A percentile compares a stretch with the other conserved stretches of the same genome.
phyloP scores from a whole-genome alignment of 2,797 vertebrate species.

The Nyctalus aviator region DNA sequence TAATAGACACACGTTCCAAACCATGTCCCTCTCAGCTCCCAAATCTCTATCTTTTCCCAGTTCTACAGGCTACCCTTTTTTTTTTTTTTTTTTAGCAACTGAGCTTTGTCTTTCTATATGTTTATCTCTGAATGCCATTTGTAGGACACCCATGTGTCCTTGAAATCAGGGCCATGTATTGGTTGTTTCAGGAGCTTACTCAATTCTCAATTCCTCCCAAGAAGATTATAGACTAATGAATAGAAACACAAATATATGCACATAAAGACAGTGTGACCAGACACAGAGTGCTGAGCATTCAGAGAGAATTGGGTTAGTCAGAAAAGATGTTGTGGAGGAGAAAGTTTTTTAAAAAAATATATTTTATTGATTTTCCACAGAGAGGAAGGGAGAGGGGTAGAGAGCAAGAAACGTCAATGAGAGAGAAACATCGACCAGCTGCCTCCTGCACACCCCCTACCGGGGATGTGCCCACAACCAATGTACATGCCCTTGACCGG shows the following conservation, averaged over 20 bases:
- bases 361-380: too few relatives aligned
- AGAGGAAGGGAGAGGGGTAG: too few relatives aligned
- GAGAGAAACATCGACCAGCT: too few relatives aligned
- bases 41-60: conserved; percentile 23
- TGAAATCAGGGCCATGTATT: not conserved
- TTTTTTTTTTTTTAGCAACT: not conserved
- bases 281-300: not conserved
- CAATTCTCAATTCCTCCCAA: not conserved
- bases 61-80: not conserved
- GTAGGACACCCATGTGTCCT: not conserved
- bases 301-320: conserved; percentile 20
- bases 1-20: conserved; percentile 15
- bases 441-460: too few relatives aligned
- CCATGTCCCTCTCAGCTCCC: not conserved
- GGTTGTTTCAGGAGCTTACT: not conserved
- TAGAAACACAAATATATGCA: conserved; percentile 5
- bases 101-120: conserved; percentile 18
- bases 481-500: too few relatives aligned
- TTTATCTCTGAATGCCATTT: not conserved
- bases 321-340: not conserved
- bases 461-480: too few relatives aligned
- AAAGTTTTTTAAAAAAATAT: not conserved
- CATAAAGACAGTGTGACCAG: not conserved
- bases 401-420: too few relatives aligned
- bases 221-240: not conserved